Evolutionary conservation across 2,113 vertebrate genomes (phyloP).

Genomic region (Pollachius pollachius): DNA sequence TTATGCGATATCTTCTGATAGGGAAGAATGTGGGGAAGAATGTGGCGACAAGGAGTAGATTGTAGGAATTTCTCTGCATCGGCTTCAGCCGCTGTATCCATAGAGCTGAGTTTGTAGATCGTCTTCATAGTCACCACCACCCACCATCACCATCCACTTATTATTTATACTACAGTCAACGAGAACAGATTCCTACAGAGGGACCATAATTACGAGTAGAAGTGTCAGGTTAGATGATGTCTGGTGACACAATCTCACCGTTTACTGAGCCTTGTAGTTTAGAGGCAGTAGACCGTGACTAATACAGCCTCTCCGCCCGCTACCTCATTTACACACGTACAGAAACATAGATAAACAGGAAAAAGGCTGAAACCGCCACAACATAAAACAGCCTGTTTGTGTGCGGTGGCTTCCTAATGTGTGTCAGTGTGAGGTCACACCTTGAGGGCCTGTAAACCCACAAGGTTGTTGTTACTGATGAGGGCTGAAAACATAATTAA

Average conservation of each 20-base stretch:
- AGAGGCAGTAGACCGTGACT: conserved; percentile 1
- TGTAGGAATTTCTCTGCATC: no score
- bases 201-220: background rate
- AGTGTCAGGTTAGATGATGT: conserved; percentile 10
- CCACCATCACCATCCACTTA: no score
- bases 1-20: no score
- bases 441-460: conserved; percentile 48
- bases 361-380: conserved; percentile 14
- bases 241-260: conserved; percentile 5
- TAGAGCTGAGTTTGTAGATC: no score
- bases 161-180: no score
- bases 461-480: conserved; percentile 35
- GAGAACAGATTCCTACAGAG: conserved; percentile 24
- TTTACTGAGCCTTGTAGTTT: conserved; percentile 8
- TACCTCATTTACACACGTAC: conserved; percentile 13
- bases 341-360: conserved; percentile 25
- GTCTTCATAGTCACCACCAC: no score
- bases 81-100: no score
- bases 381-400: conserved; percentile 18
- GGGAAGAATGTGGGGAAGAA: no score
- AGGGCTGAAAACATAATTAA: conserved; percentile 64
- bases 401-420: conserved; percentile 56
- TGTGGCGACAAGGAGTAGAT: no score
- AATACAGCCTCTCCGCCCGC: background rate
- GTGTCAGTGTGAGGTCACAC: conserved; percentile 44